Evolutionary conservation across 2,888 invertebrate species (phyloP).

Genomic region (Dysmachus trigonus): DNA sequence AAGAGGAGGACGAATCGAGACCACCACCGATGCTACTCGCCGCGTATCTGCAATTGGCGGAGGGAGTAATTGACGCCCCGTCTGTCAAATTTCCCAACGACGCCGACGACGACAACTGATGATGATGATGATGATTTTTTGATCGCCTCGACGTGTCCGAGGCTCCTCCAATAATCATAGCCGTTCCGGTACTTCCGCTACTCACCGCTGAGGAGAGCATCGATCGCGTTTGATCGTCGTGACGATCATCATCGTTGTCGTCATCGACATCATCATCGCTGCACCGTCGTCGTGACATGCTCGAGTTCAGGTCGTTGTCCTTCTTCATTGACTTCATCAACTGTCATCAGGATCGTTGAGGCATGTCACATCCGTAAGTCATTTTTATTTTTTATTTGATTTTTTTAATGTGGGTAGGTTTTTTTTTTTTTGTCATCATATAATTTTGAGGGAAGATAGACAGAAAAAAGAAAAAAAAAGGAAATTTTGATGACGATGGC

Average conservation of each 20-base stretch:
- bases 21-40: not conserved
- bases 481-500: not conserved
- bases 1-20: not conserved
- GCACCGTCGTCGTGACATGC: not conserved
- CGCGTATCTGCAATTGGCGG: not conserved
- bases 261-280: constrained; percentile 1
- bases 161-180: not conserved
- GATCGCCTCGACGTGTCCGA: not conserved
- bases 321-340: constrained; percentile 37
- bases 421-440: not conserved
- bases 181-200: not conserved
- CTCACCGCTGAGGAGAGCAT: not conserved
- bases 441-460: constrained; percentile 58
- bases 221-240: constrained; percentile 4
- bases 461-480: constrained; percentile 9
- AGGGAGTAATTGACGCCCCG: not conserved
- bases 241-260: not conserved
- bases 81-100: not conserved
- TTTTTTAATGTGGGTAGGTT: not conserved
- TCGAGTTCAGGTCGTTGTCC: not conserved
- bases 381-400: not conserved
- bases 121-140: not conserved
- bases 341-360: constrained; percentile 50
- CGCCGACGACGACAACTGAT: not conserved
- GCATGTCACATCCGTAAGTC: not conserved